A percentile compares a stretch with the other conserved stretches of the same genome.
phyloP scores from a whole-genome alignment of 2,888 invertebrate species.

The Meghimatium bilineatum region DNA sequence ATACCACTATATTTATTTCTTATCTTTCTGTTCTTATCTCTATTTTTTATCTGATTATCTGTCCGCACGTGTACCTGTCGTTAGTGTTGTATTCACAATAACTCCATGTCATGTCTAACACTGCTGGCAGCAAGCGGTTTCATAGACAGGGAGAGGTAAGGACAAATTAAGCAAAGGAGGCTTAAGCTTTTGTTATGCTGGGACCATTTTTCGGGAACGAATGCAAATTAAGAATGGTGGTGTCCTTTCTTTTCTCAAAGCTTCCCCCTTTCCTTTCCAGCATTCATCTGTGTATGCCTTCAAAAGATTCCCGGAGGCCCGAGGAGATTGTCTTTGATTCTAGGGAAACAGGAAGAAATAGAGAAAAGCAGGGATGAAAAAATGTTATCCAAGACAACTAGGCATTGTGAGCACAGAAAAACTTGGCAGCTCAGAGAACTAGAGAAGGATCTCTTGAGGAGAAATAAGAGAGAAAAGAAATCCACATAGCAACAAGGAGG shows the following conservation, averaged over 20 bases:
- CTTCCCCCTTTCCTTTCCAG: background rate
- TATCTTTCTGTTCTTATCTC: background rate
- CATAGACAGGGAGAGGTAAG: background rate
- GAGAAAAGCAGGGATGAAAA: constrained; percentile 1
- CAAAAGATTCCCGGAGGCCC: constrained; percentile 24
- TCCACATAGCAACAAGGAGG: background rate
- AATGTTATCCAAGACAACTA: constrained; percentile 13
- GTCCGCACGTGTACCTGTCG: background rate
- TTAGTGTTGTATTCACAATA: background rate
- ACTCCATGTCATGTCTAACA: no score
- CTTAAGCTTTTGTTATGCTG: constrained; percentile 31
- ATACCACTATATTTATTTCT: background rate
- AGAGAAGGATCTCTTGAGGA: constrained; percentile 20
- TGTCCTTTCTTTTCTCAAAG: background rate
- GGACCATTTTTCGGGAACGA: constrained; percentile 26
- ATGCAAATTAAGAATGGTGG: constrained; percentile 28
- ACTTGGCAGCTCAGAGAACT: background rate
- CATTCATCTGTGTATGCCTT: constrained; percentile 5
- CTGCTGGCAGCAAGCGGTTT: background rate
- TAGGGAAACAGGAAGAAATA: constrained; percentile 22
- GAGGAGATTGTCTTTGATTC: constrained; percentile 27
- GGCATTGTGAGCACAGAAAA: constrained; percentile 21
- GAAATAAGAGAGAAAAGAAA: constrained; percentile 12
- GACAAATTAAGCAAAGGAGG: constrained; percentile 19
- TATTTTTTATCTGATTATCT: background rate